phyloP scores from a whole-genome alignment of 2,888 invertebrate species.

The Keiferia lycopersicella region DNA sequence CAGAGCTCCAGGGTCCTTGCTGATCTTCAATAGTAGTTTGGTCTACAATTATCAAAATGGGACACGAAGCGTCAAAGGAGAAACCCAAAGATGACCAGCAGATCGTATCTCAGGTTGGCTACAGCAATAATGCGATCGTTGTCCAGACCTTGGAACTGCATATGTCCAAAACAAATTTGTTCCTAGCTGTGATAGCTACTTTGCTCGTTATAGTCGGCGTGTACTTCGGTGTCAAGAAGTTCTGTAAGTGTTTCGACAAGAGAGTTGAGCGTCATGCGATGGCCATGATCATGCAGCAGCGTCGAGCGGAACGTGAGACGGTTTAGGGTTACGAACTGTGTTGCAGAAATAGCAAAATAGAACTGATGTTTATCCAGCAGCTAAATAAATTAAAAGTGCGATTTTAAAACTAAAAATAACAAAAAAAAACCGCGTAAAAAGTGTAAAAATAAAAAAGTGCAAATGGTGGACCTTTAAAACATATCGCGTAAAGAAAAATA shows the following conservation, averaged over 20 bases:
- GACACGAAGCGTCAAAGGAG: neutral
- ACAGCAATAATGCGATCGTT: neutral
- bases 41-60: neutral
- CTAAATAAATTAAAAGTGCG: too few species aligned
- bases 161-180: neutral
- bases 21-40: neutral
- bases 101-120: neutral
- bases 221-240: neutral
- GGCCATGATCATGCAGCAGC: conserved; percentile 5
- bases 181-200: neutral
- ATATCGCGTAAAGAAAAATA: too few species aligned
- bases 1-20: neutral
- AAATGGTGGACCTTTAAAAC: too few species aligned
- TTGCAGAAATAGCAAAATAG: neutral
- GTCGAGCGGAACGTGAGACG: neutral
- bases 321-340: neutral
- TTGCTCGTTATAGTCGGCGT: neutral
- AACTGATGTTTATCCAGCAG: neutral
- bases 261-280: neutral
- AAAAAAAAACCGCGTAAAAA: too few species aligned
- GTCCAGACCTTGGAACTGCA: neutral
- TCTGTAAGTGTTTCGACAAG: conserved; percentile 5
- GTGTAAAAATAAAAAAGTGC: too few species aligned
- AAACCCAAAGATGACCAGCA: neutral
- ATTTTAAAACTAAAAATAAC: too few species aligned